A percentile compares a stretch with the other conserved stretches of the same genome.
These are phyloP conservation scores for Formica aserva DNA, from an alignment of 2,888 invertebrate genomes.

Conservation along the genomic window DNA sequence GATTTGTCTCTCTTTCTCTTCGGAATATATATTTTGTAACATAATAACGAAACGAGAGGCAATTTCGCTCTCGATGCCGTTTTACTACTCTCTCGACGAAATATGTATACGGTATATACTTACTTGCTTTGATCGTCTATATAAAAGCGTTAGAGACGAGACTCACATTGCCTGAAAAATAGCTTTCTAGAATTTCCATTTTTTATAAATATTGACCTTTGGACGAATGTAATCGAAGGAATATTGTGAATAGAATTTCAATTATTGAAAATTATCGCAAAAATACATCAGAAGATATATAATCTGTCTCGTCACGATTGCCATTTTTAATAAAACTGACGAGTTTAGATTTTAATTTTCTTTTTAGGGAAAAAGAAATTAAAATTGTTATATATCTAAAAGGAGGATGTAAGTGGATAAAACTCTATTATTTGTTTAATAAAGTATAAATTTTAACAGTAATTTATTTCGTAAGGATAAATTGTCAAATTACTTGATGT, in stretches of 20 bases:
- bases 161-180: slow-evolving; percentile 46
- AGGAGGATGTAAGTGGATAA: neutral
- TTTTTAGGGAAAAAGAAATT: slow-evolving; percentile 4
- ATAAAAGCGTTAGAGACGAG: slow-evolving; percentile 26
- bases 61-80: slow-evolving; percentile 54
- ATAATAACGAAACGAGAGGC: slow-evolving; percentile 57
- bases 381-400: neutral
- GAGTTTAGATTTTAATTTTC: neutral
- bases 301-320: neutral
- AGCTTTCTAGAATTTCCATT: slow-evolving; percentile 56
- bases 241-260: neutral
- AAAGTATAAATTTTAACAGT: neutral
- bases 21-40: slow-evolving; percentile 55
- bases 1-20: slow-evolving; percentile 25
- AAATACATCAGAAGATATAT: neutral
- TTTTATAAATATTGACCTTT: slow-evolving; percentile 54
- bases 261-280: neutral
- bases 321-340: neutral
- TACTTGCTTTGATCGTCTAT: slow-evolving; percentile 62
- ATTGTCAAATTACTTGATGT: neutral
- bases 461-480: slow-evolving; percentile 1
- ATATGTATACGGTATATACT: slow-evolving; percentile 40
- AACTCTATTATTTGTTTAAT: neutral
- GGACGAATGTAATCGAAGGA: slow-evolving; percentile 28
- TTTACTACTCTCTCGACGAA: slow-evolving; percentile 60